phyloP scores from a whole-genome alignment of 1,140 invertebrate species.

The Brachionus calyciflorus region DNA sequence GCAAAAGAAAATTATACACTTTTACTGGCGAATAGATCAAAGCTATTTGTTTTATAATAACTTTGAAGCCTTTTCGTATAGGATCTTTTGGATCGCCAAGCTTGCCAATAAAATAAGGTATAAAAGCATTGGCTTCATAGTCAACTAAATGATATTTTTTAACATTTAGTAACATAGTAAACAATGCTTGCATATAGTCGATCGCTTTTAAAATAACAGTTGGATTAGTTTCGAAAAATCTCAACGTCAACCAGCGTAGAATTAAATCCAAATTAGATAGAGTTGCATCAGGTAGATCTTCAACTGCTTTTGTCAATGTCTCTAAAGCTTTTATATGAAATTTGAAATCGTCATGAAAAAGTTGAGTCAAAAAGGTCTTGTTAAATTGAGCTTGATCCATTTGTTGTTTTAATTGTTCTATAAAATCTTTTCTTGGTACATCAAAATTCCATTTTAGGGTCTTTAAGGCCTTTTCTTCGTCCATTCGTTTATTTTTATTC shows the following conservation, averaged over 20 bases:
- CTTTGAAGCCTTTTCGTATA: slow-evolving; percentile 63
- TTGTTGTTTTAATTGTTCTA: slow-evolving; percentile 82
- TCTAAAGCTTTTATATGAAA: slow-evolving; percentile 94
- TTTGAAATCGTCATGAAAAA: slow-evolving; percentile 93
- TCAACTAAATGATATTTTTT: slow-evolving; percentile 27
- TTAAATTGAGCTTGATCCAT: slow-evolving; percentile 68
- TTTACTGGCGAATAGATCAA: slow-evolving; percentile 83
- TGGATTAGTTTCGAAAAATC: slow-evolving; percentile 97
- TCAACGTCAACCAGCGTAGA: slow-evolving; percentile 88
- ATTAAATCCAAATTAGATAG: slow-evolving; percentile 88
- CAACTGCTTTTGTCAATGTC: slow-evolving; percentile 71
- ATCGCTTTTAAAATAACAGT: slow-evolving; percentile 88
- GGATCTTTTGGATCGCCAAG: slow-evolving; percentile 47
- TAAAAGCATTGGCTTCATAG: slow-evolving; percentile 34
- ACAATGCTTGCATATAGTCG: slow-evolving; percentile 72
- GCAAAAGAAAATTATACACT: slow-evolving; percentile 83
- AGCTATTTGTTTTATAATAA: slow-evolving; percentile 78
- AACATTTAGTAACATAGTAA: slow-evolving; percentile 25
- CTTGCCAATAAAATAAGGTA: slow-evolving; percentile 46
- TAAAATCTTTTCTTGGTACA: slow-evolving; percentile 84
- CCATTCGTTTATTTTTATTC: slow-evolving; percentile 58
- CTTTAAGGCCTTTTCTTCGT: slow-evolving; percentile 51
- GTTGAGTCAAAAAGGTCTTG: slow-evolving; percentile 68
- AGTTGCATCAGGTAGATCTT: slow-evolving; percentile 72
- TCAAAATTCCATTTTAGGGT: slow-evolving; percentile 92